These are phyloP conservation scores for Ammospiza caudacuta DNA, from an alignment of 2,113 vertebrate genomes.

Conservation along the genomic window DNA sequence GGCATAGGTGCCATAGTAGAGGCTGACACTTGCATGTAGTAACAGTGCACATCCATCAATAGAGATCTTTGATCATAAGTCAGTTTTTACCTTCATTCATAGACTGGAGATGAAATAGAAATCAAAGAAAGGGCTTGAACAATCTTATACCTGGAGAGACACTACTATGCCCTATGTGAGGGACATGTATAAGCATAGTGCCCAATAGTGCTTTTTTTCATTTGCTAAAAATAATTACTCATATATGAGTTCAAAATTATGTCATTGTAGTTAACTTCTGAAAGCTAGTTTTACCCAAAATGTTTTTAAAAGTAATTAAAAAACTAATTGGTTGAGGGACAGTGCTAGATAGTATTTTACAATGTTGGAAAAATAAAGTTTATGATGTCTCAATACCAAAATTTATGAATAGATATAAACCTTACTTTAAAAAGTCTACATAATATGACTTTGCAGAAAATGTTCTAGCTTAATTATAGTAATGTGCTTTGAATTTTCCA, in stretches of 20 bases:
- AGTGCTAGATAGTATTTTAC: neutral
- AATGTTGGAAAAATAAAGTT: neutral
- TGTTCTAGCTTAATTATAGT: constrained; percentile 67
- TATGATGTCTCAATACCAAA: neutral
- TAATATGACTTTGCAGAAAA: constrained; percentile 53
- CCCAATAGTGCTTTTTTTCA: neutral
- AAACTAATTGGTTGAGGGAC: neutral
- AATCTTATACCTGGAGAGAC: neutral
- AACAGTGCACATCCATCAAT: neutral
- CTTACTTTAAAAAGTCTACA: constrained; percentile 14
- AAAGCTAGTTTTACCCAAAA: neutral
- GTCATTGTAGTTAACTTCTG: neutral
- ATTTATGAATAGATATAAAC: neutral
- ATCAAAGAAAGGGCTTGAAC: neutral
- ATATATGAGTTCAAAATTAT: neutral
- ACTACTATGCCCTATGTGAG: neutral
- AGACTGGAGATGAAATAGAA: neutral
- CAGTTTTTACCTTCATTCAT: neutral
- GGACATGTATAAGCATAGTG: neutral
- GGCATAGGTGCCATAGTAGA: accelerated
- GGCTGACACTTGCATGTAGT: neutral
- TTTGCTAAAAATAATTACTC: neutral
- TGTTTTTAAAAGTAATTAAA: neutral
- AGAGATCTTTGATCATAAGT: neutral
- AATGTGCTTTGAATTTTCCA: constrained; percentile 61